Evolutionary conservation across 2,888 invertebrate species (phyloP), one percentile per base, ranked within the genome.

Genomic region (Xestia rhomboidea): DNA sequence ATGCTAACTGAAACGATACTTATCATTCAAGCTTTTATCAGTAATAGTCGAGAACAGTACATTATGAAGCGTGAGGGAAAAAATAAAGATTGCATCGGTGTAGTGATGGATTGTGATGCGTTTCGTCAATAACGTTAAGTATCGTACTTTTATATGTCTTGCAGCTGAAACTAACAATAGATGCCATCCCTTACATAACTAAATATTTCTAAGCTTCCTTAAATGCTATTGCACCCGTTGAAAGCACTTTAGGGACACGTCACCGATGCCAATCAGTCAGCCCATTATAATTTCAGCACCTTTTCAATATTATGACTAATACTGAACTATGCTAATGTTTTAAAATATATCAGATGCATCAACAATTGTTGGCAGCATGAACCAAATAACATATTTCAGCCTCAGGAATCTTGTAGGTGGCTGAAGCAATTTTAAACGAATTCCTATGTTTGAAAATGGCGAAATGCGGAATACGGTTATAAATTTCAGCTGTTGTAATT

Each of bases 351-450:
- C 73, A 83, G 79, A 81, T 83, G 73, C 82, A 87, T 83, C 76
- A 75, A 73, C 77, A 83, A 84, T 81, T 80, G 83, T 87, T 82
- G 81, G 83, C 78, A 87, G 77, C 76, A 77, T 84, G 73, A 84
- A 80, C 72, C 82, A 85, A 89, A 90, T 90, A 86, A 82, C 76
- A 85, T 87, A 90, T 88, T 89, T 89, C 71, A 79, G 72, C 83
- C 76, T 81, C 85, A 71, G 87, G 85, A 88, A 88, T 89, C 84
- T 87, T 87, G 90, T 89, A 88, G 89, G 88, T 91, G 87, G 87
- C 77, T 87, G 85, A 84, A 90, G 85, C 87, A 88, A 91, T 90
- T 88, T 91, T 88, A 91, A 90, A 91, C 90, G 90, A 90, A 91
- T 91, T 91, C 89, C 90, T 89, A 87, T 84, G 88, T 90, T 90